phyloP scores from a whole-genome alignment of 2,888 invertebrate species.

The Sylvicola fuscatus region DNA sequence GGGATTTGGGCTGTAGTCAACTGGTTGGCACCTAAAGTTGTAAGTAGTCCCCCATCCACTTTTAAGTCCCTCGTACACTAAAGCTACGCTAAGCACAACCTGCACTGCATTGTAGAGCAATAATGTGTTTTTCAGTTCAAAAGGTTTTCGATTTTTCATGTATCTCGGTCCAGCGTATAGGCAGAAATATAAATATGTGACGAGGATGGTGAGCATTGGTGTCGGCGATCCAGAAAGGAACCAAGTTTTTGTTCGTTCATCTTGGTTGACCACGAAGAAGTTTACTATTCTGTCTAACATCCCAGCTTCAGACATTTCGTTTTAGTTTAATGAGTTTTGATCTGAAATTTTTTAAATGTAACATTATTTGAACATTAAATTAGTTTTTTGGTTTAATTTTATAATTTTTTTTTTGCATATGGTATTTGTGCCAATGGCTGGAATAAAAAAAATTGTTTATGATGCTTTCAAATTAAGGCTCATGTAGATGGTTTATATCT shows the following conservation, averaged over 20 bases:
- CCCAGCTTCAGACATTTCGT: not conserved
- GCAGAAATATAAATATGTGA: conserved; percentile 51
- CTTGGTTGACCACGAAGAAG: conserved; percentile 27
- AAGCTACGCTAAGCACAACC: conserved; percentile 59
- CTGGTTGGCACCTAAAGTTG: conserved; percentile 45
- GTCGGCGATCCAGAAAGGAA: conserved; percentile 51
- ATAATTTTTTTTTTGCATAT: too few species aligned
- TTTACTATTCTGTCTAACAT: conserved; percentile 20
- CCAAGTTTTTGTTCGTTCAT: conserved; percentile 50
- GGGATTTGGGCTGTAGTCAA: conserved; percentile 40
- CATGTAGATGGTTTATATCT: too few species aligned
- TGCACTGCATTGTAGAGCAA: conserved; percentile 76
- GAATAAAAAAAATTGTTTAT: too few species aligned
- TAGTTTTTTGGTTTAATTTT: too few species aligned
- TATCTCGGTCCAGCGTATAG: conserved; percentile 62
- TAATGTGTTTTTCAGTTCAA: conserved; percentile 55
- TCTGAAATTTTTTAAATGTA: too few species aligned
- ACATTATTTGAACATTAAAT: too few species aligned
- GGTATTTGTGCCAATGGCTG: too few species aligned
- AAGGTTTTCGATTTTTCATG: conserved; percentile 76
- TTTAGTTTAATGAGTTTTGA: too few species aligned
- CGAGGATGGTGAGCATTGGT: conserved; percentile 44
- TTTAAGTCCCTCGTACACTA: conserved; percentile 45
- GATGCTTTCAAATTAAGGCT: too few species aligned
- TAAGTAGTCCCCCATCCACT: conserved; percentile 40